Percentiles rank a stretch among this genome's conserved stretches.
Evolutionary conservation across 2,797 vertebrate species (phyloP).

Genomic region (Micrastur ruficollis): DNA sequence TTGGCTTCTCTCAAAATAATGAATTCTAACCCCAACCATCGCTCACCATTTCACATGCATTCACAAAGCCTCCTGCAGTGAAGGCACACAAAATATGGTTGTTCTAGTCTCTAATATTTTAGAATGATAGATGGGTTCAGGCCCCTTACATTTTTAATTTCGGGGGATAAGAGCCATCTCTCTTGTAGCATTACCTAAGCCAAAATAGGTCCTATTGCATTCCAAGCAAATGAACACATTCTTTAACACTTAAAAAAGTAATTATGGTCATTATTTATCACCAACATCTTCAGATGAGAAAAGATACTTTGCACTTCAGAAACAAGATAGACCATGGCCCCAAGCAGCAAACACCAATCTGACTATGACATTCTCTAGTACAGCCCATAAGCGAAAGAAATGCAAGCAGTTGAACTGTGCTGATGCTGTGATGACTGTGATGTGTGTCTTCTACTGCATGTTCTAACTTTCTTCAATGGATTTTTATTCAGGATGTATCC

Average conservation of each 20-base stretch:
- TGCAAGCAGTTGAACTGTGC: not conserved
- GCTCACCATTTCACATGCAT: not conserved
- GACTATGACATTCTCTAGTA: not conserved
- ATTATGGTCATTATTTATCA: not conserved
- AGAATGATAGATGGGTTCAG: not conserved
- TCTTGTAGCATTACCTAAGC: not conserved
- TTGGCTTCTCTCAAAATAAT: not conserved
- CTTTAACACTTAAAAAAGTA: not conserved
- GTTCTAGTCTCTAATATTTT: not conserved
- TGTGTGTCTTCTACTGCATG: not conserved
- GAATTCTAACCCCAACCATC: not conserved
- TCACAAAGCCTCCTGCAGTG: not conserved
- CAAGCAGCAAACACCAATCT: not conserved
- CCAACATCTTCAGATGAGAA: not conserved
- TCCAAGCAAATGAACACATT: not conserved
- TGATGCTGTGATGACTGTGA: not conserved
- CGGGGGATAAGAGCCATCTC: not conserved
- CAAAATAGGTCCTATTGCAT: not conserved
- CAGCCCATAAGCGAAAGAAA: not conserved
- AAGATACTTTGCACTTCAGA: not conserved
- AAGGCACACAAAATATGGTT: not conserved
- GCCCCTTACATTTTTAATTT: not conserved
- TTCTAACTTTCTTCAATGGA: not conserved
- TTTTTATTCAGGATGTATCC: not conserved
- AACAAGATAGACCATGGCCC: not conserved